A percentile compares a stretch with the other conserved stretches of the same genome.
Evolutionary conservation across 2,797 vertebrate species (phyloP).

Genomic region (Enteromius fasciolatus): DNA sequence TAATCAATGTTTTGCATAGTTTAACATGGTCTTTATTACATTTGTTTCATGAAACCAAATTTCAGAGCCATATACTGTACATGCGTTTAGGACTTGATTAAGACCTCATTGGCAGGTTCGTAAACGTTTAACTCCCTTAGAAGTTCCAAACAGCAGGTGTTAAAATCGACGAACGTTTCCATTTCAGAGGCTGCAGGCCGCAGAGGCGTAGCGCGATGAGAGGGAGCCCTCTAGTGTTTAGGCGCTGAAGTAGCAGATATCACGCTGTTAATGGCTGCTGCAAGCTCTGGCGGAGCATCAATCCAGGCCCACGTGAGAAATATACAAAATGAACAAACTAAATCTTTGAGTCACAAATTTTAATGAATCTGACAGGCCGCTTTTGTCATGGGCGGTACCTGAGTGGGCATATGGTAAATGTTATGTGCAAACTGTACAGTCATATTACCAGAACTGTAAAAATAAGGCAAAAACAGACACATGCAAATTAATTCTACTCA

Average conservation of each 20-base stretch:
- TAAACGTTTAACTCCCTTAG: background rate
- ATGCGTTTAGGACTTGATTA: background rate
- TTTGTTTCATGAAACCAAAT: background rate
- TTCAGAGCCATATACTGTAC: background rate
- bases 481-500: constrained; percentile 1
- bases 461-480: background rate
- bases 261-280: background rate
- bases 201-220: constrained; percentile 23
- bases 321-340: background rate
- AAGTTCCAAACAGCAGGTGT: background rate
- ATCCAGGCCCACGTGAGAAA: background rate
- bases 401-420: constrained; percentile 61
- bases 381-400: constrained; percentile 70
- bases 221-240: constrained; percentile 67
- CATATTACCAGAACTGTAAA: background rate
- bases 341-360: constrained; percentile 65
- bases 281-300: background rate
- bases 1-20: background rate
- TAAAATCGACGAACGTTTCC: background rate
- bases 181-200: background rate
- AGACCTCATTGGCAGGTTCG: background rate
- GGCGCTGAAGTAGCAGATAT: constrained; percentile 33
- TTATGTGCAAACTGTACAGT: constrained; percentile 73
- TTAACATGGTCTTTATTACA: background rate
- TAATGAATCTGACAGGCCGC: constrained; percentile 70